These are phyloP conservation scores for Morpho achilles DNA, from an alignment of 2,888 invertebrate genomes.

Conservation along the genomic window DNA sequence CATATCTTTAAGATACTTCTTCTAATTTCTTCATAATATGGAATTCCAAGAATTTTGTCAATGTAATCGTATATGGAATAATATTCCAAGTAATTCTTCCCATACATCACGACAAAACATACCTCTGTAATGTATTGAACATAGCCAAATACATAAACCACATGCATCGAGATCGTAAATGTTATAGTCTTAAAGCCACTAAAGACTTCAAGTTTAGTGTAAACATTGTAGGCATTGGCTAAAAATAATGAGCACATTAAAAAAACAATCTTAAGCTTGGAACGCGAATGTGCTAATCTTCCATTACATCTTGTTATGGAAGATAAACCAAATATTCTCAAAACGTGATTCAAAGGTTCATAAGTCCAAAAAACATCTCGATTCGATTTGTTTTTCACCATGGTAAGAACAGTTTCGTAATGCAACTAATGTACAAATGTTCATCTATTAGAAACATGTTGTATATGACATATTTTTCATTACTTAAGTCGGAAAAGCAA, in stretches of 20 bases:
- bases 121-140: constrained; percentile 10
- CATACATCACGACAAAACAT: constrained; percentile 4
- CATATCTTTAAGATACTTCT: constrained; percentile 6
- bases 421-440: neutral
- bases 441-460: neutral
- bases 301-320: constrained; percentile 5
- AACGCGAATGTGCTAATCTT: constrained; percentile 8
- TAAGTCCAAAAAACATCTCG: constrained; percentile 13
- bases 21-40: constrained; percentile 8
- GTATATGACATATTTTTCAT: neutral
- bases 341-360: constrained; percentile 9
- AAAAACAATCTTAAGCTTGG: constrained; percentile 7
- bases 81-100: constrained; percentile 10
- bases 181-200: neutral
- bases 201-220: neutral
- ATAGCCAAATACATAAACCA: constrained; percentile 1
- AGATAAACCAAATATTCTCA: constrained; percentile 15
- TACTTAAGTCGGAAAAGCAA: neutral
- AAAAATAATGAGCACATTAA: constrained; percentile 3
- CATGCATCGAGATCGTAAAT: constrained; percentile 4
- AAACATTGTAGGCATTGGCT: constrained; percentile 3
- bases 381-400: neutral
- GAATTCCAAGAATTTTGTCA: constrained; percentile 8
- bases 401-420: neutral
- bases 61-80: constrained; percentile 11